Conservation (phyloP, 2,888 invertebrate genomes). For the Mayetiola destructor region DNA sequence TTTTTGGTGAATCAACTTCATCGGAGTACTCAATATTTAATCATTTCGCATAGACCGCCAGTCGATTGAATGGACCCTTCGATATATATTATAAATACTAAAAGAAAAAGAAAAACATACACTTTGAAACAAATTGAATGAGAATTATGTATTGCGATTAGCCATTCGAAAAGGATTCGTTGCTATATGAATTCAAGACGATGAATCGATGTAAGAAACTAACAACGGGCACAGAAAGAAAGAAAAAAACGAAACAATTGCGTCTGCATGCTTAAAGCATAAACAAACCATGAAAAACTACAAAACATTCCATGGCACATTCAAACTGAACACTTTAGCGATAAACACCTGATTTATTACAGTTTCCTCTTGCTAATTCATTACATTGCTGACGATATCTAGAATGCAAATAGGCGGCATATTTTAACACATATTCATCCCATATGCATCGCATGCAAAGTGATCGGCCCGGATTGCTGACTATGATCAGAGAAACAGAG, state of each 20-base stretch:
- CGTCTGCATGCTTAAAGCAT: too few species aligned
- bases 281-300: background rate
- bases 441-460: background rate
- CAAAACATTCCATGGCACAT: background rate
- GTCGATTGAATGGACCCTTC: background rate
- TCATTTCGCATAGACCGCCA: constrained; percentile 9
- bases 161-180: constrained; percentile 6
- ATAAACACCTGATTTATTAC: constrained; percentile 16
- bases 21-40: too few species aligned
- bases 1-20: too few species aligned
- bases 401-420: constrained; percentile 11
- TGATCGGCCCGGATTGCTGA: too few species aligned
- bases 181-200: background rate
- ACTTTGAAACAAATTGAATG: constrained; percentile 9
- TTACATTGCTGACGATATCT: constrained; percentile 13
- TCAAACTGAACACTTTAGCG: constrained; percentile 7
- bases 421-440: background rate
- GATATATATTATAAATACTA: background rate
- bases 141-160: constrained; percentile 7
- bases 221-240: too few species aligned
- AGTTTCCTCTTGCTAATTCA: constrained; percentile 15
- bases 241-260: too few species aligned
- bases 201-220: too few species aligned
- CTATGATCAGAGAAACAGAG: background rate
- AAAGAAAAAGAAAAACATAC: background rate